Evolutionary conservation across 2,888 invertebrate species (phyloP), one percentile per base, ranked within the genome.

Genomic region (Rotaria socialis): DNA sequence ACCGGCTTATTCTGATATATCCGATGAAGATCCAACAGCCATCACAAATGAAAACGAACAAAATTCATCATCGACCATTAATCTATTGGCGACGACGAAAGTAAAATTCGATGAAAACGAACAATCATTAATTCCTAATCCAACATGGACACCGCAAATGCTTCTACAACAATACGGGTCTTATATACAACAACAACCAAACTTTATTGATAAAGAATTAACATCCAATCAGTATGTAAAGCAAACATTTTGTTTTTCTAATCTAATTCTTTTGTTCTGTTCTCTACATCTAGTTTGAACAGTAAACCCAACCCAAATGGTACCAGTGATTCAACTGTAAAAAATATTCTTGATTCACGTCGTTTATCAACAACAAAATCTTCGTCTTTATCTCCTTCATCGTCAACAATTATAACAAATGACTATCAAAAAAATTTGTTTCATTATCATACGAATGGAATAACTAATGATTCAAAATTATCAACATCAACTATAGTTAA

Each of bases 301-400:
- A 67, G 67, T 67, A 67, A 67, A 11, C 19, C 1, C 19, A 67
- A 35, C 35, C 35, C 67, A 19, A 67, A 67, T 67, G 10, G 67
- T 67, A 67, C 67, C 35, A 35, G 35, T 67, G 67, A 67, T 67
- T 67, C 67, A 35, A 67, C 67, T 67, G 67, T 67, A 16, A 67
- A 67, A 41, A 67, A 67, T 67, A 67, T 67, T 67, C 67, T 67
- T 35, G 67, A 67, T 67, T 35, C 35, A 35, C 35, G 67, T 35
- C 67, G 67, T 67, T 67, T 41, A 67, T 67, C 35, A 67, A 27
- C 35, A 67, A 27, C 67, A 27, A 67, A 67, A 67, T 19, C 35
- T 19, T 35, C 67, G 11, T 19, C 67, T 24, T 56, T 24, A 16
- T 35, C 67, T 19, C 6, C 67, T 14, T 6, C 67, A 22, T 3